Conservation (phyloP, 2,797 vertebrate species). For the Acrossocheilus wenchowensis region DNA sequence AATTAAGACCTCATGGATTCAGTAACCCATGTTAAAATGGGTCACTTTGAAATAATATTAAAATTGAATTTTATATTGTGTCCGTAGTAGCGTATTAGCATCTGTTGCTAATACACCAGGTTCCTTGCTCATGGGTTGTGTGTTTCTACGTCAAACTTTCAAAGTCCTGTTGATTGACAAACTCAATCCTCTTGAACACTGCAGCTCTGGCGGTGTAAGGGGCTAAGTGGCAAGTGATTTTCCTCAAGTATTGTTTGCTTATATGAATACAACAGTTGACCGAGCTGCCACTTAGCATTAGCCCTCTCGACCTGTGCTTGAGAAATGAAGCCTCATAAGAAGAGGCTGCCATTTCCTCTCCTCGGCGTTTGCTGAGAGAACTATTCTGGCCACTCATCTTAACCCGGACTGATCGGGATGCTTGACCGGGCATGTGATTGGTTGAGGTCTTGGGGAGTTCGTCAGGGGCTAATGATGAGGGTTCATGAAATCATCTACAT, state of each 20-base stretch:
- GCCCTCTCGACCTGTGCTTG: slow-evolving; percentile 29
- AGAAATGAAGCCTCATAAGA: slow-evolving; percentile 35
- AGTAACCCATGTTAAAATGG: slow-evolving; percentile 29
- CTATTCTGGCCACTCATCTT: slow-evolving; percentile 6
- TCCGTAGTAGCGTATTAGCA: neutral
- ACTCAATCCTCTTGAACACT: slow-evolving; percentile 13
- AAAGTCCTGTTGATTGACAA: neutral
- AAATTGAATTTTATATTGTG: neutral
- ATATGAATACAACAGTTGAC: slow-evolving; percentile 52
- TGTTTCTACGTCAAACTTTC: neutral
- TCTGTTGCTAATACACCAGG: neutral
- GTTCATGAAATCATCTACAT: slow-evolving; percentile 31
- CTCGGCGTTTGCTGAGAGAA: neutral
- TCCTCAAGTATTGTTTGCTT: slow-evolving; percentile 41
- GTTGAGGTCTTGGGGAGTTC: slow-evolving; percentile 26
- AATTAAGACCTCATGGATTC: slow-evolving; percentile 31
- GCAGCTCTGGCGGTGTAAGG: neutral
- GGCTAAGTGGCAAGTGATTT: neutral
- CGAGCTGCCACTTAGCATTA: slow-evolving; percentile 46
- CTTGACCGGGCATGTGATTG: slow-evolving; percentile 46
- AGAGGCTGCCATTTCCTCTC: slow-evolving; percentile 32
- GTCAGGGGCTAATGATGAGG: slow-evolving; percentile 39
- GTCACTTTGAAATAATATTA: neutral
- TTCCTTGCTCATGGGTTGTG: neutral
- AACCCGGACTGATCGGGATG: slow-evolving; percentile 17